phyloP scores from a whole-genome alignment of 2,888 invertebrate genomes.

The Drosophila antonietae region DNA sequence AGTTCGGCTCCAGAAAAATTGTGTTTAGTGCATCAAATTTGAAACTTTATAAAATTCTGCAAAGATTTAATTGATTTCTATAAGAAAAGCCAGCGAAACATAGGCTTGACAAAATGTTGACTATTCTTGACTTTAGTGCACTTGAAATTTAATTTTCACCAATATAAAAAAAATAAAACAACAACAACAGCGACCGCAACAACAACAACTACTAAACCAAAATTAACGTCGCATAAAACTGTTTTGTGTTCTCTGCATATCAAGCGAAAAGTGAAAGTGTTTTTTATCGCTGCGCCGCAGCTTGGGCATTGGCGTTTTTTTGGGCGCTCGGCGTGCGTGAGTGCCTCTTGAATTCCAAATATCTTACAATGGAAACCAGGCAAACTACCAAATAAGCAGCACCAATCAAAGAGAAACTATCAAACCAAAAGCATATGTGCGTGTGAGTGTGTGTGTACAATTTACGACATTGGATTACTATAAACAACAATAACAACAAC shows the following conservation, averaged over 20 bases:
- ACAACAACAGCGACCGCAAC: slow-evolving; percentile 3
- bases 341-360: slow-evolving; percentile 76
- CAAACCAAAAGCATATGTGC: slow-evolving; percentile 33
- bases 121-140: slow-evolving; percentile 59
- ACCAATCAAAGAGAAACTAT: slow-evolving; percentile 65
- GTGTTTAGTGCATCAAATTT: slow-evolving; percentile 1
- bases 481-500: slow-evolving; percentile 9
- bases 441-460: slow-evolving; percentile 26
- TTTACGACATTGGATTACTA: slow-evolving; percentile 45
- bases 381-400: slow-evolving; percentile 61
- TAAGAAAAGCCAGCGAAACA: slow-evolving; percentile 5
- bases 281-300: slow-evolving; percentile 28
- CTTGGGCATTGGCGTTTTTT: slow-evolving; percentile 27
- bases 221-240: slow-evolving; percentile 48
- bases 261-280: slow-evolving; percentile 79
- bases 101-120: slow-evolving; percentile 64
- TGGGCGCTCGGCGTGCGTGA: slow-evolving; percentile 57
- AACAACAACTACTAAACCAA: slow-evolving; percentile 3
- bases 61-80: background rate
- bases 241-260: slow-evolving; percentile 76
- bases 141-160: slow-evolving; percentile 48
- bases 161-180: slow-evolving; percentile 1
- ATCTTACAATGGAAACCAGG: slow-evolving; percentile 69
- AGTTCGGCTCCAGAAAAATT: slow-evolving; percentile 25
- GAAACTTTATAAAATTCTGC: slow-evolving; percentile 10